phyloP scores from a whole-genome alignment of 2,888 invertebrate species.

The Heteromyza rotundicornis region DNA sequence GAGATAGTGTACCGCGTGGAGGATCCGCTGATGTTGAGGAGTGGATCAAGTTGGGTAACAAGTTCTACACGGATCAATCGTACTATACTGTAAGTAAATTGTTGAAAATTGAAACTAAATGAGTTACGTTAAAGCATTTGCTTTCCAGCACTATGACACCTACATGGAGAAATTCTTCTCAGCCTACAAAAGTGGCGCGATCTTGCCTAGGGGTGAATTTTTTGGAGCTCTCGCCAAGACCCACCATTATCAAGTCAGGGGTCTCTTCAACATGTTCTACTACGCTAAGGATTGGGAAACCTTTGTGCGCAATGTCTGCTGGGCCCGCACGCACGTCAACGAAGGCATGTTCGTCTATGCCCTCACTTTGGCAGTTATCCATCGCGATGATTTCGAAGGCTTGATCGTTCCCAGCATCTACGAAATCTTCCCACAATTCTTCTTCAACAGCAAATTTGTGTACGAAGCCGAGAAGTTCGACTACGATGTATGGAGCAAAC shows the following conservation, averaged over 20 bases:
- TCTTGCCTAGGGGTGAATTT: slow-evolving; percentile 66
- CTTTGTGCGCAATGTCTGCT: slow-evolving; percentile 73
- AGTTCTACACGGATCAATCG: slow-evolving; percentile 37
- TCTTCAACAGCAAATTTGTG: slow-evolving; percentile 75
- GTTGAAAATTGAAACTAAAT: background rate
- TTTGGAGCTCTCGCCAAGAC: slow-evolving; percentile 63
- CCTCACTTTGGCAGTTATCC: slow-evolving; percentile 72
- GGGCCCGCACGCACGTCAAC: slow-evolving; percentile 69
- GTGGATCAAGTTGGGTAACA: slow-evolving; percentile 45
- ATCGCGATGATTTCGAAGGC: slow-evolving; percentile 71
- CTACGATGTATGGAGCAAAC: slow-evolving; percentile 47
- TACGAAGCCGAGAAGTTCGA: slow-evolving; percentile 70
- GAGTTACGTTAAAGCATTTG: background rate
- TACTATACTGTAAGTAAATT: slow-evolving; percentile 45
- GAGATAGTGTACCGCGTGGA: slow-evolving; percentile 46
- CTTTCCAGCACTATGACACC: slow-evolving; percentile 38
- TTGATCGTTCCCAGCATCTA: slow-evolving; percentile 75
- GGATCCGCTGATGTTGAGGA: slow-evolving; percentile 52
- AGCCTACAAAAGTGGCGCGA: slow-evolving; percentile 52
- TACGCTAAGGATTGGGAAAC: too few species aligned
- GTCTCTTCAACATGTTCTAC: slow-evolving; percentile 71
- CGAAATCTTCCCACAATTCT: slow-evolving; percentile 79
- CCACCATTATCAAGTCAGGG: slow-evolving; percentile 65
- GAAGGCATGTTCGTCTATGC: too few species aligned
- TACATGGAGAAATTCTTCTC: slow-evolving; percentile 45